Evolutionary conservation across 2,888 invertebrate genomes (phyloP).

Genomic region (Argyresthia albistria): DNA sequence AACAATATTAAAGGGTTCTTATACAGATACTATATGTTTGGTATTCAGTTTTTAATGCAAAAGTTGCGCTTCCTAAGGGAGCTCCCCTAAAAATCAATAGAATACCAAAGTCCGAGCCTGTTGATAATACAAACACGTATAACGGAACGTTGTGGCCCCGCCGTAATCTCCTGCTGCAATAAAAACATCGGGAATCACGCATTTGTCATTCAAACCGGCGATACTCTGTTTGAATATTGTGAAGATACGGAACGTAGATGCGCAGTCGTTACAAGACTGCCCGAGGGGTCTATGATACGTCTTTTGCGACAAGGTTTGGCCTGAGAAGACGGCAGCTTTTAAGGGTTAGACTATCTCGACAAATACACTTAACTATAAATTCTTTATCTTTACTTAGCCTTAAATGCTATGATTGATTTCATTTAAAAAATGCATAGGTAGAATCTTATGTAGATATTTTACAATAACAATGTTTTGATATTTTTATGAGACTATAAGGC

Average conservation of each 20-base stretch:
- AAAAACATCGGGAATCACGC: conserved; percentile 35
- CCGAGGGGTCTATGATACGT: conserved; percentile 7
- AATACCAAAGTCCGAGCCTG: neutral
- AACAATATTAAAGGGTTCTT: too few species aligned
- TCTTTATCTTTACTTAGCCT: too few species aligned
- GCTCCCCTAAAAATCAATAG: neutral
- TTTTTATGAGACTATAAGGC: neutral
- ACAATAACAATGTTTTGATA: neutral
- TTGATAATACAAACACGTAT: conserved; percentile 2
- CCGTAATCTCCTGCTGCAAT: conserved; percentile 24
- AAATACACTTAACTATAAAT: too few species aligned
- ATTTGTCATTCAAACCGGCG: conserved; percentile 28
- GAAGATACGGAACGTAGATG: conserved; percentile 4
- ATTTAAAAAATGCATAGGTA: neutral
- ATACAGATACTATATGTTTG: too few species aligned
- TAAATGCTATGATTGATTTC: neutral
- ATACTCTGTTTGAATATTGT: conserved; percentile 9
- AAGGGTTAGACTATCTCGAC: too few species aligned
- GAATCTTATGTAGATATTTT: neutral
- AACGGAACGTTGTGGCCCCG: neutral
- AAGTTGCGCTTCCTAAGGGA: neutral
- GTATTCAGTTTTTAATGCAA: too few species aligned
- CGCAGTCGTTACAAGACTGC: neutral
- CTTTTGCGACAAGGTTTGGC: neutral
- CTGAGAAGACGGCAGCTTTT: too few species aligned